Evolutionary conservation across 1,140 invertebrate species (phyloP).

Genomic region (Cherax quadricarinatus): DNA sequence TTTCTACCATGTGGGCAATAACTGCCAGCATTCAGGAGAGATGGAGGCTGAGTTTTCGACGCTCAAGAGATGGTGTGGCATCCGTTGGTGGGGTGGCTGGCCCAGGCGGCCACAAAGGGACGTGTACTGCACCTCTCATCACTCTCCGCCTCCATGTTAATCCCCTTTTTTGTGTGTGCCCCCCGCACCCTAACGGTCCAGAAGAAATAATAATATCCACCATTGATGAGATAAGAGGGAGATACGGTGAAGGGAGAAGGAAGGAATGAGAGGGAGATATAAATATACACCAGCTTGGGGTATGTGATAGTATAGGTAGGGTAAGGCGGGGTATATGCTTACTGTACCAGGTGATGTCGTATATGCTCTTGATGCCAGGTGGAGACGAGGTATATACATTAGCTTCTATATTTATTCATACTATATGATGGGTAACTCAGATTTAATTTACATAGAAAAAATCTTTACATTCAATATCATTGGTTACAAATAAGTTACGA

Average conservation of each 20-base stretch:
- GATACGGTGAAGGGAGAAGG: neutral
- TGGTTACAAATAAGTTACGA: too few relatives aligned
- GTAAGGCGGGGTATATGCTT: neutral
- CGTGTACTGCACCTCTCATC: neutral
- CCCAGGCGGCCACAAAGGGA: neutral
- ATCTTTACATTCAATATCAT: too few relatives aligned
- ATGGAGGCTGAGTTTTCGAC: neutral
- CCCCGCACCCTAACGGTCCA: neutral
- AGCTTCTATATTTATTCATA: too few relatives aligned
- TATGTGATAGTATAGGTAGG: neutral
- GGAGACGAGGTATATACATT: too few relatives aligned
- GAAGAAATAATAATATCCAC: neutral
- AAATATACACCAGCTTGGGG: neutral
- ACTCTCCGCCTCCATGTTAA: neutral
- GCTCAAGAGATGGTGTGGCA: neutral
- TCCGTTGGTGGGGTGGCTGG: neutral
- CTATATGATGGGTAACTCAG: too few relatives aligned
- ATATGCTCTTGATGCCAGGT: neutral
- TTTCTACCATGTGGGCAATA: neutral
- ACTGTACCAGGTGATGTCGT: neutral
- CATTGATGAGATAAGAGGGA: slow-evolving; percentile 7
- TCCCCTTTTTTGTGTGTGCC: neutral
- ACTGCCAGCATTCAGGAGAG: neutral
- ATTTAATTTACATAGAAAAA: too few relatives aligned
- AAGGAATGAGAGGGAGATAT: neutral